A percentile compares a stretch with the other conserved stretches of the same genome.
phyloP scores from a whole-genome alignment of 2,797 vertebrate genomes.

The Sebastes iracundus region DNA sequence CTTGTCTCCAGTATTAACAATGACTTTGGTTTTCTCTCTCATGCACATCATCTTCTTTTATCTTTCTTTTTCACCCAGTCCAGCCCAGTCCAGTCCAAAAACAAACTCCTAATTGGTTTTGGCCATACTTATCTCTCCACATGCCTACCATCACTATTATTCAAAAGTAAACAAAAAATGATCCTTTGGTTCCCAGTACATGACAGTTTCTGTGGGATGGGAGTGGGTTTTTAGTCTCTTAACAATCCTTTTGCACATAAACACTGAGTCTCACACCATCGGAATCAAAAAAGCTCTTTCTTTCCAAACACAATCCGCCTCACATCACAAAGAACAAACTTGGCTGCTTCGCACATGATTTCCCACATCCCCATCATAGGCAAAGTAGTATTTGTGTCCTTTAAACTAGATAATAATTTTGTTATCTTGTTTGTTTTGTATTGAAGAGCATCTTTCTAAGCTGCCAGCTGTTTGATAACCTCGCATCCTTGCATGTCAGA shows the following conservation, averaged over 20 bases:
- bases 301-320: neutral
- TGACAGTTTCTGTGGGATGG: neutral
- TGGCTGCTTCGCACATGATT: neutral
- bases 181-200: neutral
- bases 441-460: neutral
- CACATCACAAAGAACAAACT: slow-evolving; percentile 2
- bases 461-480: slow-evolving; percentile 6
- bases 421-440: neutral
- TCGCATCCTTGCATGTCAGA: neutral
- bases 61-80: neutral
- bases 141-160: neutral
- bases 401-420: neutral
- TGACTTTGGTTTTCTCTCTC: neutral
- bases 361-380: neutral
- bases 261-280: neutral
- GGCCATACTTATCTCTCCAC: neutral
- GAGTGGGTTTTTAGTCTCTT: neutral
- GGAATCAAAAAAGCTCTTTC: neutral
- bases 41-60: neutral
- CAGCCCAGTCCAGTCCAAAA: neutral
- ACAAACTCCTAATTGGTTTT: neutral
- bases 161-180: neutral
- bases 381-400: neutral
- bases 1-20: neutral
- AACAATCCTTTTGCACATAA: neutral